Evolutionary conservation across 2,888 invertebrate genomes (phyloP), one percentile per base, ranked within the genome.

Genomic region (Vannuccia rotundouncinata): DNA sequence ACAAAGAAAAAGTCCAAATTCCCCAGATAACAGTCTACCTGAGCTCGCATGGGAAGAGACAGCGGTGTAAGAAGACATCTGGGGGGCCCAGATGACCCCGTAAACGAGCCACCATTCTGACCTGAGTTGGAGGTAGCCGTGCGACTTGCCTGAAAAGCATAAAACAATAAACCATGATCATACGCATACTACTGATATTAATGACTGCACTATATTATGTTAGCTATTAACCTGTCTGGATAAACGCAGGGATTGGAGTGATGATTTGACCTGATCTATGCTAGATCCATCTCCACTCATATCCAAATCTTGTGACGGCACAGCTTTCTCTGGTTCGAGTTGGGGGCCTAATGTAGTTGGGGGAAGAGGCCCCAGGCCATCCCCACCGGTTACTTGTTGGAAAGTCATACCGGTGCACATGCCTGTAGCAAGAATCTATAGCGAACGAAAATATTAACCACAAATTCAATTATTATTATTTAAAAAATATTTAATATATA

Each of bases 1-100:
- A 98, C 96, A 86, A 97, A 95, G 89, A 96, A 94, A 88, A 96
- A 94, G 85, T 96, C 93, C 81, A 88, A 85, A 82, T 86, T 86
- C 30, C 97, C 95, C 85, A 96, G 90, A 85, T 95, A 93, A 83
- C 92, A 91, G 83, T 93, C 92, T 81, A 93, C 92, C 84, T 90
- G 91, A 66, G 91, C 93, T 78, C 93, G 93, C 22, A 93, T 92
- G 82, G 94, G 90, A 85, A 91, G 92, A 78, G 78, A 59, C 59
- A 80, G 73, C 22, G 80, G 80, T 22, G 80, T 59, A 1, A 80
- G 45, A 0, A 80, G 28, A 79, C 66, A 79, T 60, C 45, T 78
- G 1, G 59, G 29, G 22, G 66, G 10, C 22, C 22, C 25, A 17
- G 45, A 17, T 45, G 45, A 10, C 66, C 2, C 10, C 13, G 22